Percentiles rank a stretch among this genome's conserved stretches.
Evolutionary conservation across 30 jellyfish, hydroid and myxozoan species (phyloP).

Genomic region (Turritopsis dohrnii): DNA sequence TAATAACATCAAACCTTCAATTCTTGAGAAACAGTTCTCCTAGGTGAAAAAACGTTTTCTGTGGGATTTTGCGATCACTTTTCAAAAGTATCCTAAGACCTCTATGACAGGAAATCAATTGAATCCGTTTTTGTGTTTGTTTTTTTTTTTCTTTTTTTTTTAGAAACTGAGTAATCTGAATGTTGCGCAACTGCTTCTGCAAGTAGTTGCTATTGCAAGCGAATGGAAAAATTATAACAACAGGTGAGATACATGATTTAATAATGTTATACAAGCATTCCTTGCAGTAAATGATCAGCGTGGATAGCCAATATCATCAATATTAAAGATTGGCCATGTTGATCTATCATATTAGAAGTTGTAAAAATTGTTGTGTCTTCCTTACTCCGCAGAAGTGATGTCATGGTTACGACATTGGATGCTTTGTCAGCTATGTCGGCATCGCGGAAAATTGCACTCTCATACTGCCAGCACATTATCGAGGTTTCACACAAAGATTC

Average conservation of each 20-base stretch:
- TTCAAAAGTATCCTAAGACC: too few relatives aligned
- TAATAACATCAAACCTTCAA: neutral
- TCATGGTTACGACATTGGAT: constrained; percentile 52
- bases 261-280: neutral
- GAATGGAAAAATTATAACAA: constrained; percentile 67
- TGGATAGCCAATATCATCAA: neutral
- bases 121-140: too few relatives aligned
- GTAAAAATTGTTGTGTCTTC: too few relatives aligned
- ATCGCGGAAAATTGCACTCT: constrained; percentile 39
- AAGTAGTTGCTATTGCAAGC: constrained; percentile 60
- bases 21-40: neutral
- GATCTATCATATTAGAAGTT: too few relatives aligned
- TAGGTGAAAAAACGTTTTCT: neutral
- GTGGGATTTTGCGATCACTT: too few relatives aligned
- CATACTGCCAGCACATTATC: constrained; percentile 54
- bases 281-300: neutral
- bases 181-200: constrained; percentile 46
- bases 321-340: too few relatives aligned
- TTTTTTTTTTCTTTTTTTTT: neutral
- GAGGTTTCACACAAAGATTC: constrained; percentile 39
- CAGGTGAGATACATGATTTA: constrained; percentile 45
- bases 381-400: constrained; percentile 56
- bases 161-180: constrained; percentile 6
- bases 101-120: too few relatives aligned
- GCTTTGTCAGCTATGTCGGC: constrained; percentile 54